Base-by-base conservation (phyloP, 2,113 vertebrate genomes). In the Origma solitaria region DNA sequence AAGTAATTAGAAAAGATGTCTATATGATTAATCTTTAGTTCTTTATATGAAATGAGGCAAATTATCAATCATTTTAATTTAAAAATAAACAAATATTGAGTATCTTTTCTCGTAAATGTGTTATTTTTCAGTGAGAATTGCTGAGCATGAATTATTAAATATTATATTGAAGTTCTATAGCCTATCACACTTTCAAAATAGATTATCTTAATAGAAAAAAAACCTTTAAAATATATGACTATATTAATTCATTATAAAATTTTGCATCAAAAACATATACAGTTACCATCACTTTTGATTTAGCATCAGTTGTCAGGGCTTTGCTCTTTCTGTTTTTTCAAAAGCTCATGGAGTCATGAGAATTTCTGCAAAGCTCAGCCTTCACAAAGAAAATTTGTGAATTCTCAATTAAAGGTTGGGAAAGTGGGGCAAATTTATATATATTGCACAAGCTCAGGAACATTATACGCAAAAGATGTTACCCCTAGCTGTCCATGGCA, bases 381-480 rank as follows among this genome's bases (percentile, higher is more conserved):
- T 77, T 73, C 14, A 81, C 5, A 58, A 13, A 56, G 2, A 53
- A 30, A 47, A 23, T 0, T 7, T 61, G 38, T n/a, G n/a, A n/a
- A n/a, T 28, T 83, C 19, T 9, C 9, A 13, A n/a, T 44, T 51
- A 45, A 80, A 65, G 3, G 1, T 4, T 24, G 9, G 3, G 30
- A 58, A 73, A 7, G 1, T 35, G 19, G n/a, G 5, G 3, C 3
- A 61, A 57, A 53, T n/a, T 6, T 19, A 2, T n/a, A 19, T 4
- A n/a, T 10, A 65, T 12, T 38, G 16, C 22, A 60, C 10, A 51
- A 35, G 6, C 2, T 56, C 24, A 65, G 19, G 33, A 80, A 30
- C 2, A 0, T 33, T 3, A 25, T 11, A 9, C 4, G 18, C 15
- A 9, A 22, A 9, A 28, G 9, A 3, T 4, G 1, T 13, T 35